phyloP scores from a whole-genome alignment of 2,113 vertebrate species.

The Apteryx mantelli region DNA sequence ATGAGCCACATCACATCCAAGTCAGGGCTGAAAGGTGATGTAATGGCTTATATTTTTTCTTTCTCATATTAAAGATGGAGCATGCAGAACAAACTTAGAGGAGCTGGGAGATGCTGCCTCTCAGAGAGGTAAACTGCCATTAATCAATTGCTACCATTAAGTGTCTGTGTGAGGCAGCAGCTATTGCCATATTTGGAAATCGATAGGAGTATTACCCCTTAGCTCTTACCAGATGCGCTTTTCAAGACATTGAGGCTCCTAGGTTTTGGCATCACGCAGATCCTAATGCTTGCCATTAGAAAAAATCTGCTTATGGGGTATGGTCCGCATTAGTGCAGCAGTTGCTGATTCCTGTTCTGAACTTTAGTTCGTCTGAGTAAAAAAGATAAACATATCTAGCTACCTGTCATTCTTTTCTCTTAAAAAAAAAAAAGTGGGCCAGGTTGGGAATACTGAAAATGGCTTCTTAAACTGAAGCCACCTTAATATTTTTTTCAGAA shows the following conservation, averaged over 20 bases:
- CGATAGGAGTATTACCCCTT: background rate
- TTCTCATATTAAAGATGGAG: background rate
- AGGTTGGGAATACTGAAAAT: background rate
- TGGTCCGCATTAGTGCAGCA: background rate
- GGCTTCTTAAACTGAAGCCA: background rate
- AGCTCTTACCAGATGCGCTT: background rate
- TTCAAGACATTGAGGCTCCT: background rate
- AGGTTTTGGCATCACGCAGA: background rate
- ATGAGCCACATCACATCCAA: background rate
- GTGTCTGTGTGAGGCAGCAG: background rate
- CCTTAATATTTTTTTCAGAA: background rate
- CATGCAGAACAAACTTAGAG: background rate
- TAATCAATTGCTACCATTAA: background rate
- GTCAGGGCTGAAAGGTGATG: background rate
- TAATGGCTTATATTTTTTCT: background rate
- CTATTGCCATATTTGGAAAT: background rate
- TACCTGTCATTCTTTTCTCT: background rate
- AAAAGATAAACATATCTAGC: background rate
- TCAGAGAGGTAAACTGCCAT: background rate
- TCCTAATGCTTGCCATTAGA: background rate
- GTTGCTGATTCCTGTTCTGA: background rate
- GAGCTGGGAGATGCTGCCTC: background rate
- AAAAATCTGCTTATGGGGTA: background rate
- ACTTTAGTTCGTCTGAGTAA: background rate
- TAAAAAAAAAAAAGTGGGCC: background rate